Conservation (phyloP, 2,113 vertebrate species). For the Serilophus lunatus region DNA sequence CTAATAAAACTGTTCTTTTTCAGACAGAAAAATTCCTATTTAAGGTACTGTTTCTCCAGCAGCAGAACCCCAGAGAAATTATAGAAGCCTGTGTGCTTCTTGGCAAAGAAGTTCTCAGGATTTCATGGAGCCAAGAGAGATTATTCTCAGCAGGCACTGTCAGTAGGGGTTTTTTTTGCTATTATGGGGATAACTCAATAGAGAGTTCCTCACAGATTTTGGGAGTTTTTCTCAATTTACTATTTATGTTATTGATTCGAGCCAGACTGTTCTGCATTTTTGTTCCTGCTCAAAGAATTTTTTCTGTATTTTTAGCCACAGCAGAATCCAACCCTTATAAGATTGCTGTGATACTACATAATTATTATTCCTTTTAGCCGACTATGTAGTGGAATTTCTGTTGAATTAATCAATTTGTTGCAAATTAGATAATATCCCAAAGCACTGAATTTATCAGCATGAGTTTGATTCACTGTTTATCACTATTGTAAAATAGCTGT, state of each 20-base stretch:
- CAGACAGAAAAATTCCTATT: not conserved
- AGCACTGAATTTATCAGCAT: not conserved
- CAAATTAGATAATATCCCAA: not conserved
- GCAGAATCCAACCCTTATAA: not conserved
- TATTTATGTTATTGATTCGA: not conserved
- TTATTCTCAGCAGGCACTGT: not conserved
- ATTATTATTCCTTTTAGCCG: not conserved
- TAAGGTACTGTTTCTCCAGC: not conserved
- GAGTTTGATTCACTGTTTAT: not conserved
- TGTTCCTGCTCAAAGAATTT: not conserved
- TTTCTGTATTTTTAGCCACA: not conserved
- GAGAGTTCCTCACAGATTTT: not conserved
- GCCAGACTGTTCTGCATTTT: not conserved
- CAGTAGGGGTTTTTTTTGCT: not conserved
- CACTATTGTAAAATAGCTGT: not conserved
- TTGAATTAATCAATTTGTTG: not conserved
- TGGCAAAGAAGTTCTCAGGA: not conserved
- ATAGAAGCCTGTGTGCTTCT: not conserved
- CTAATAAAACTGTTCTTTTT: not conserved
- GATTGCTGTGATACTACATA: not conserved
- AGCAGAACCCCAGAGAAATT: not conserved
- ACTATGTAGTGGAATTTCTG: not conserved
- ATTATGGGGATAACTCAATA: not conserved
- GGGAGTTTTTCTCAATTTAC: not conserved
- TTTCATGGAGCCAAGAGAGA: not conserved